Evolutionary conservation across 1,140 invertebrate species (phyloP).

Genomic region (Drosophila ambigua): DNA sequence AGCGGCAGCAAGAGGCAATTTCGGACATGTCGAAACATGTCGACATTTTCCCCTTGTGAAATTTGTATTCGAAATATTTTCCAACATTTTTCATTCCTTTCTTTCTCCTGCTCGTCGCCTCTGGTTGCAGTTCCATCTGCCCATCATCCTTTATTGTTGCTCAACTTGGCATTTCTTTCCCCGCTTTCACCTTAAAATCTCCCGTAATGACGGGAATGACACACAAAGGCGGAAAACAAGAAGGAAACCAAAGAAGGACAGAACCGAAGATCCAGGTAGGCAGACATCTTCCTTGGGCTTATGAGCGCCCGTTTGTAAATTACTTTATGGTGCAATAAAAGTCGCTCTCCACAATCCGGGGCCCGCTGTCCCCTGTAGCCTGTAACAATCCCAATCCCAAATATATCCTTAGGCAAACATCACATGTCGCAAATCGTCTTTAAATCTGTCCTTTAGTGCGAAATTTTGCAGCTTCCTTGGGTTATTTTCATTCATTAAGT

Average conservation of each 20-base stretch:
- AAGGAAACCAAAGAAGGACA: background rate
- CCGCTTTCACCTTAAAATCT: slow-evolving; percentile 64
- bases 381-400: background rate
- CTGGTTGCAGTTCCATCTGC: slow-evolving; percentile 36
- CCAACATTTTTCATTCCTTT: slow-evolving; percentile 19
- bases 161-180: slow-evolving; percentile 5
- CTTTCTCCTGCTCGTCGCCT: slow-evolving; percentile 25
- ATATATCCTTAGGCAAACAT: slow-evolving; percentile 8
- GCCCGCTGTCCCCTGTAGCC: background rate
- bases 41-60: slow-evolving; percentile 15
- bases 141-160: slow-evolving; percentile 9
- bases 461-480: slow-evolving; percentile 19
- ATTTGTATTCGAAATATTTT: slow-evolving; percentile 14
- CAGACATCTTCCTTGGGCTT: slow-evolving; percentile 28
- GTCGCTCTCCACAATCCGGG: slow-evolving; percentile 16
- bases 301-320: slow-evolving; percentile 75
- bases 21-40: slow-evolving; percentile 30
- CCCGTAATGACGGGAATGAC: slow-evolving; percentile 18
- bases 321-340: slow-evolving; percentile 70
- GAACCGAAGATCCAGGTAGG: slow-evolving; percentile 34
- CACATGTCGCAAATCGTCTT: slow-evolving; percentile 48
- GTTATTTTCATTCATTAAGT: slow-evolving; percentile 37
- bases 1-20: slow-evolving; percentile 7
- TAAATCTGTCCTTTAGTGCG: slow-evolving; percentile 31
- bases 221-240: slow-evolving; percentile 40